Evolutionary conservation across 2,888 invertebrate species (phyloP), one percentile per base, ranked within the genome.

Genomic region (Melanargia galathea): DNA sequence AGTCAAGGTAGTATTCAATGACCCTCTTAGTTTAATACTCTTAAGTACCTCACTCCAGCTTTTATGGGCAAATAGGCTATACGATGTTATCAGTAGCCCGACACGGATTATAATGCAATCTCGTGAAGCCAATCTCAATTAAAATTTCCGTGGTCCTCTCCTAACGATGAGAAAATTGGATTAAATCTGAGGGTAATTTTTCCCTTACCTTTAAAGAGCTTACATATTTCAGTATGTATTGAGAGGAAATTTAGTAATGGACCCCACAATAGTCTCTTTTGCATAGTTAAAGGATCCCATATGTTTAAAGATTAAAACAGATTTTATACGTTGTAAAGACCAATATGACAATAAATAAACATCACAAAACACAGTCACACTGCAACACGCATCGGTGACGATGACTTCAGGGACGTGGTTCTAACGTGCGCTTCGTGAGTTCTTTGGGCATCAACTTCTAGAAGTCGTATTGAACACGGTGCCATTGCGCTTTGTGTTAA

Each of bases 1-100:
- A 65, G 61, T 86, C 2, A 92, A 92, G 84, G 92, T 92, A 78
- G 49, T 54, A 48, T 65, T 48, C 55, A 59, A 58, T 63, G 49
- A 49, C 49, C 40, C 61, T 61, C 24, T 58, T 52, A 65, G 26
- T 56, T 55, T 61, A 52, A 66, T 45, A 46, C 45, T 24, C 52
- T 51, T 72, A 70, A 68, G 61, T 61, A 60, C 45, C 22, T 64
- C 51, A 43, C 40, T 57, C 51, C 30, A 57, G 46, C 46, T 60
- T 63, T 60, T 57, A 63, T 26, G 48, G 48, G 43, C 40, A 18
- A 33, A 46, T 40, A 52, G 38, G 26, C 56, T 60, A 57, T 61
- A 60, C 11, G 52, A 57, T 57, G 52, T 57, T 63, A 66, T 63
- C 60, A 58, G 60, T 60, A 58, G 54, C 60, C 52, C 52, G 58